Base-by-base conservation (phyloP, 2,888 invertebrate genomes). In the Ryuthela nishihirai region DNA sequence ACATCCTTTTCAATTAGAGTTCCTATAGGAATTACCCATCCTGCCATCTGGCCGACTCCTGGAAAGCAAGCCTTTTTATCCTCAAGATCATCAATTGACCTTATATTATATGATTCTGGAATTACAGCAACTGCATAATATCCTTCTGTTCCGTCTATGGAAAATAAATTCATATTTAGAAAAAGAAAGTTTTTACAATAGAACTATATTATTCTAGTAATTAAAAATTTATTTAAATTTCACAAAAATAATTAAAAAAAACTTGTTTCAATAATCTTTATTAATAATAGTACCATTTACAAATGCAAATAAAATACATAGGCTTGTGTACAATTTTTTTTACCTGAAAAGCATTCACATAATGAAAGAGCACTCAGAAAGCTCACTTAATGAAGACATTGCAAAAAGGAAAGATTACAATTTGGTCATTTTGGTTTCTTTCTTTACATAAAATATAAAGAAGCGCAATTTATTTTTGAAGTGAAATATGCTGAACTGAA, bases 1-100 rank as follows among this genome's bases (percentile, higher is more conserved):
- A 85, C 85, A 2, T 88, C 88, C 69, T 84, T 80, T 72, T 81
- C 82, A 83, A 95, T 87, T 15, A 97, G 75, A 84, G 81, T 84
- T 72, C 88, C 82, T 68, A 97, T 82, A 0, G 97, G 95, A 71
- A 91, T 82, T 55, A 90, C 84, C 95, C 95, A 97, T 45, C 97
- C 94, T 32, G 95, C 93, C 67, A 91, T 79, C 3, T 88, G 85
- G 21, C 93, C 93, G 21, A 95, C 95, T 55, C 90, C 88, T 0
- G 93, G 86, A 74, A 94, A 94, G 72, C 97, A 97, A 4, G 88
- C 91, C 65, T 79, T 84, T 29, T 83, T 87, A 0, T 85, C 85
- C 40, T 85, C 77, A 12, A 97, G 74, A 53, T 84, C 82, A 7
- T 76, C 71, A 10, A 92, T 77, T 2, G 79, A 80, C 12, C 76